Evolutionary conservation across 2,113 vertebrate species (phyloP).

Genomic region (Abramis brama): DNA sequence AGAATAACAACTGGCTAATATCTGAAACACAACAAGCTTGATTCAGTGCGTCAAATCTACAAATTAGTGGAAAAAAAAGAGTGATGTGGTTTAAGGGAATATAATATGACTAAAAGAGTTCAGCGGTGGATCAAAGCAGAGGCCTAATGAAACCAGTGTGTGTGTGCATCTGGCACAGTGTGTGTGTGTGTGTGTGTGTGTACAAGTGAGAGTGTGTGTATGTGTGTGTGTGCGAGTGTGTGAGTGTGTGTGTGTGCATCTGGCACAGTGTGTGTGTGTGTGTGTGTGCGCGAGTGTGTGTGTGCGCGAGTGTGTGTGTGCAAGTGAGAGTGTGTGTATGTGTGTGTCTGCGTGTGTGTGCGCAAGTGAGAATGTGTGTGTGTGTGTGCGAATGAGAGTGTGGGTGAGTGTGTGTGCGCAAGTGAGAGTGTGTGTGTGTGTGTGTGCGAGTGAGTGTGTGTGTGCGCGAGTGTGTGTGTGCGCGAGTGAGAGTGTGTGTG

Average conservation of each 20-base stretch:
- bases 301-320: no score
- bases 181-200: not conserved
- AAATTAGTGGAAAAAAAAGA: not conserved
- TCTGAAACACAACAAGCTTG: not conserved
- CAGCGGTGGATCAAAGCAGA: not conserved
- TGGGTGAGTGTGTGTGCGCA: no score
- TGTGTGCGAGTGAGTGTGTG: no score
- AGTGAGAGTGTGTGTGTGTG: no score
- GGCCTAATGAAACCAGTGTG: conserved; percentile 48
- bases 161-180: not conserved
- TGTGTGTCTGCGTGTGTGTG: not conserved
- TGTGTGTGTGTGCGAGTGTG: not conserved
- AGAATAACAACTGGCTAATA: no score
- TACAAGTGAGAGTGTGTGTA: not conserved
- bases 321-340: not conserved
- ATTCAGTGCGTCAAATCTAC: not conserved
- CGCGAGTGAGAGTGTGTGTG: not conserved
- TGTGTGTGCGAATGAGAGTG: not conserved
- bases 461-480: no score
- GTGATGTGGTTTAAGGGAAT: not conserved
- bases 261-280: not conserved
- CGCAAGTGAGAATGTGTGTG: not conserved
- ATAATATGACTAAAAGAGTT: not conserved
- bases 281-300: not conserved
- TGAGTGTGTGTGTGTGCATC: no score